Conservation (phyloP, 2,113 vertebrate species). For the Hydrochoerus hydrochaeris region DNA sequence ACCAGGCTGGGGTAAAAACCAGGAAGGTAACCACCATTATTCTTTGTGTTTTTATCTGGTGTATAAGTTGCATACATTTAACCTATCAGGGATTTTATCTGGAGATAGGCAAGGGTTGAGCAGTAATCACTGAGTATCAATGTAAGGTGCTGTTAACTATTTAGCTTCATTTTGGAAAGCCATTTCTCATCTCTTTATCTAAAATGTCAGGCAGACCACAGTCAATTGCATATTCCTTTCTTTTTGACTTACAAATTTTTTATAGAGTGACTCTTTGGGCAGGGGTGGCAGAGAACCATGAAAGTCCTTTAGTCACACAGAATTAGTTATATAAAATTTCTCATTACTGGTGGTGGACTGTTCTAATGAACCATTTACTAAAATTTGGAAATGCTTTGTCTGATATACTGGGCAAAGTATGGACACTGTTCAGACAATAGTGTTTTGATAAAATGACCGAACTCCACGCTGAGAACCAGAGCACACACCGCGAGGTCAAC, state of each 20-base stretch:
- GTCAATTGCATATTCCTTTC: not conserved
- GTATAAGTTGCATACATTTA: not conserved
- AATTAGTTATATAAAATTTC: constrained; percentile 63
- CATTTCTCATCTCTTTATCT: not conserved
- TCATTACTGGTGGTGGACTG: constrained; percentile 14
- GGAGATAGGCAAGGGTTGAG: not conserved
- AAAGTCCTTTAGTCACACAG: constrained; percentile 53
- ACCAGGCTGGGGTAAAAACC: not conserved
- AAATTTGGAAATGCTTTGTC: constrained; percentile 43
- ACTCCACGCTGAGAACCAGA: too few relatives aligned
- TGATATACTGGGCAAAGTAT: not conserved
- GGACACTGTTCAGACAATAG: not conserved
- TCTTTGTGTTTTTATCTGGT: constrained; percentile 40
- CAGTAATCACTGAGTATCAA: not conserved
- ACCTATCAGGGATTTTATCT: not conserved
- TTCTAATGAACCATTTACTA: constrained; percentile 53
- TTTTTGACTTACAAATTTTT: not conserved
- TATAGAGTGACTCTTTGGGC: not conserved
- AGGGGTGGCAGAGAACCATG: not conserved
- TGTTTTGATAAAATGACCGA: not conserved
- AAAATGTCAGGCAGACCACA: not conserved
- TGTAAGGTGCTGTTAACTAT: not conserved
- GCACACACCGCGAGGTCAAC: too few relatives aligned
- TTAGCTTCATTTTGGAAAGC: not conserved
- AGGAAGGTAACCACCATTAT: not conserved